Base-by-base conservation (phyloP, 1,140 invertebrate species). In the Drosophila willistoni region DNA sequence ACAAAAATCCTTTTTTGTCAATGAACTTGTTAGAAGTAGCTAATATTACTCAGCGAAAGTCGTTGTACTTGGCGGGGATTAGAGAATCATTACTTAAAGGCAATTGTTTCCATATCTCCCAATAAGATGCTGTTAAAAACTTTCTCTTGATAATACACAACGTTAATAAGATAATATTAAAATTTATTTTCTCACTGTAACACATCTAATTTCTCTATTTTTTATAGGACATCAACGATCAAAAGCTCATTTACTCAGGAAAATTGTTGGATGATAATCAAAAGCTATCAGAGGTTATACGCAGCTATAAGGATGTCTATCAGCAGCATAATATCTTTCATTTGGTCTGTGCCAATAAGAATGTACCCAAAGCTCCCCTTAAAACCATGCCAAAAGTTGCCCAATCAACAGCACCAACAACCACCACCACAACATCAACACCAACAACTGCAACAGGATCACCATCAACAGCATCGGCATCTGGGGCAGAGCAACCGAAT, bases 241-340 rank as follows among this genome's bases (percentile, higher is more conserved):
- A 98, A 87, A 97, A 97, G 92, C 93, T 98, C 0, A 98, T 98
- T 81, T 98, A 98, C 92, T 97, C 96, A 7, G 97, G 97, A n/a
- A 96, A 97, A 89, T 92, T 98, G 12, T 91, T 98, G 60, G 95
- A 94, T 44, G 97, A 98, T 92, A 93, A 95, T 39, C 93, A 95
- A 29, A 94, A 95, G 64, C 90, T 98, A 34, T 97, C 96, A 90
- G 97, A 98, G 92, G 94, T 98, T 34, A 93, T 98, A 39, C 93
- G 95, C 54, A 94, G 94, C 51, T 96, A 95, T 74, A 95, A 96
- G 73, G 95, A 94, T 36, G 89, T 92, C 44, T 90, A 89, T 60
- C 94, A 95, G 77, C 94, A 95, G 47, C 94, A 94, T 51, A 95
- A 96, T 81, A 97, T 96, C 56, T 95, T 98, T 81, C 97, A 98